phyloP scores from a whole-genome alignment of 2,888 invertebrate genomes.

The Danaus chrysippus region DNA sequence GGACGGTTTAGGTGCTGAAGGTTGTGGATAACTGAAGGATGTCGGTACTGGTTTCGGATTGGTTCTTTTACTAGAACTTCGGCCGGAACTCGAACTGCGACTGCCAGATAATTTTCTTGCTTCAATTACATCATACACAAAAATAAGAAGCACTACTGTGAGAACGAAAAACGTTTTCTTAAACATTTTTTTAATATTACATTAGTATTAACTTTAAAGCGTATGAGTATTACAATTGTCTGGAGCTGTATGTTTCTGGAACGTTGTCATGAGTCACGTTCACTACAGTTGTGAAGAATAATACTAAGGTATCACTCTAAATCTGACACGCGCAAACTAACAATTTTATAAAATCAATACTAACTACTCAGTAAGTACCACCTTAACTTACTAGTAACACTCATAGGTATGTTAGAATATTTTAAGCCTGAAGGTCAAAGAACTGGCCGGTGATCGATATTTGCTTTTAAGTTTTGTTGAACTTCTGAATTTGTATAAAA shows the following conservation, averaged over 20 bases:
- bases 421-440: too few species aligned
- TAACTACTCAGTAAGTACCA: constrained; percentile 17
- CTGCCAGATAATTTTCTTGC: constrained; percentile 60
- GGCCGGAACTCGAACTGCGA: constrained; percentile 60
- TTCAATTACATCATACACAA: constrained; percentile 40
- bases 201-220: constrained; percentile 16
- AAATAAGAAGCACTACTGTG: constrained; percentile 27
- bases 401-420: not conserved
- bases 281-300: constrained; percentile 47
- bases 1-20: constrained; percentile 49
- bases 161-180: constrained; percentile 26
- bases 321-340: constrained; percentile 43
- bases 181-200: constrained; percentile 16
- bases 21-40: constrained; percentile 62
- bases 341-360: constrained; percentile 47
- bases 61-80: constrained; percentile 54
- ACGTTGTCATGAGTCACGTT: constrained; percentile 55
- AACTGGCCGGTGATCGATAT: too few species aligned
- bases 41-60: constrained; percentile 64
- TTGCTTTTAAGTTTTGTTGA: too few species aligned
- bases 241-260: constrained; percentile 56
- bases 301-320: constrained; percentile 32
- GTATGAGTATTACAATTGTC: constrained; percentile 37
- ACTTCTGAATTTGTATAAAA: too few species aligned
- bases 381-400: constrained; percentile 4